Evolutionary conservation across 30 jellyfish, hydroid and myxozoan genomes (phyloP), one percentile per base, ranked within the genome.

Genomic region (Hydractinia echinata): DNA sequence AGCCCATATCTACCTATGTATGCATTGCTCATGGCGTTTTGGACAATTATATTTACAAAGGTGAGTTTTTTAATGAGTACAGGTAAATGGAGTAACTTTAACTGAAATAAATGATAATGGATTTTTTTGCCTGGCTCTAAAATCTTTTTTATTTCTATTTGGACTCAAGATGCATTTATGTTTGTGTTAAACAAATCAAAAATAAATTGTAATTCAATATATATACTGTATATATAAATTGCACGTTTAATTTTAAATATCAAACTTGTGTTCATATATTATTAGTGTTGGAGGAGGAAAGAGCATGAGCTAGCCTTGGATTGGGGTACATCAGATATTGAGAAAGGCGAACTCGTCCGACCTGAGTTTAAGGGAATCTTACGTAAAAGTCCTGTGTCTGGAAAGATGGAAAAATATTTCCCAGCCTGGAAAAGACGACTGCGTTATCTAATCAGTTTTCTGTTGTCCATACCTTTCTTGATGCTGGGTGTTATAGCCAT

Each of bases 21-120:
- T 87, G 98, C 98, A 5, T 83, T 92, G 66, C 55, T 81, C 19
- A 92, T 92, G 96, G 98, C 98, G n/a, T 51, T 92, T 11, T 92
- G 98, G 98, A 87, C 98, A 21, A 92, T 92, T 79, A 83, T 55
- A 81, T 92, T 81, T 82, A 77, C 87, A 87, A 92, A 92, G 89
- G 98, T 92, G 68, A 51, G 68, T 77, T 60, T 19, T 44, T 48
- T 11, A 16, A 18, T 30, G 44, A 30, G 44, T 30, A 30, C 44
- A 30, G 44, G 44, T 30, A 30, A 30, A 30, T 30, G 44, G 44
- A 30, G 44, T 30, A 30, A 30, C 44, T 30, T 30, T 30, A 30
- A 30, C 44, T 30, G 44, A 30, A 30, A 30, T 30, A 30, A 30
- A 30, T 30, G 44, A 30, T 30, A 30, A 30, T 30, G 44, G 44